Evolutionary conservation across 2,797 vertebrate genomes (phyloP), one percentile per base, ranked within the genome.

Genomic region (Coracias cyanogaster): DNA sequence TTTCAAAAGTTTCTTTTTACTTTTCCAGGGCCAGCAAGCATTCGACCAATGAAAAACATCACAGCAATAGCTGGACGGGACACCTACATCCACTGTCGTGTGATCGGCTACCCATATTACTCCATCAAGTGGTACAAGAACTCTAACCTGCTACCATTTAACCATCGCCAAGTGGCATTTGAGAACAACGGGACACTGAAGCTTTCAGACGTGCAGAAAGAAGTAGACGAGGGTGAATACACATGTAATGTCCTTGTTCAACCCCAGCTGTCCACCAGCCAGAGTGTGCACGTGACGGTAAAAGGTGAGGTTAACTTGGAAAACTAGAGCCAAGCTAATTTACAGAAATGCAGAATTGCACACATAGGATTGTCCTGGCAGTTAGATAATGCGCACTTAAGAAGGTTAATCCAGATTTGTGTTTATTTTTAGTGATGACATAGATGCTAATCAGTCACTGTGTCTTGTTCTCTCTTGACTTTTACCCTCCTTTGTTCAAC

Each of bases 61-160:
- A 99, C 99, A 49, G 99, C 99, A 18, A 99, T 99, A 64, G 99
- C 99, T 0, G 99, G 99, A 31, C 98, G 99, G 80, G 99, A 99
- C 82, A 99, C 99, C 6, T 99, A 99, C 64, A 99, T 99, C 82
- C 99, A 99, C 98, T 99, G 99, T 71, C 99, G 99, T 5, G 99
- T 99, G 81, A 99, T 99, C 25, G 99, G 99, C 84, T 99, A 99
- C 86, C 99, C 99, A 0, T 99, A 99, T 91, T 99, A 99, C 97
- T 99, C 99, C 97, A 99, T 99, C 97, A 99, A 99, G 95, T 99
- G 99, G 99, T 99, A 99, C 97, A 99, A 99, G 98, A 99, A 99
- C 96, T 99, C 99, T 1, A 99, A 99, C 7, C 98, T 99, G 95
- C 98, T 99, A 37, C 99, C 99, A 2, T 99, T 99, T 93, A 99